phyloP scores from a whole-genome alignment of 2,113 vertebrate genomes.

The Pantherophis guttatus region DNA sequence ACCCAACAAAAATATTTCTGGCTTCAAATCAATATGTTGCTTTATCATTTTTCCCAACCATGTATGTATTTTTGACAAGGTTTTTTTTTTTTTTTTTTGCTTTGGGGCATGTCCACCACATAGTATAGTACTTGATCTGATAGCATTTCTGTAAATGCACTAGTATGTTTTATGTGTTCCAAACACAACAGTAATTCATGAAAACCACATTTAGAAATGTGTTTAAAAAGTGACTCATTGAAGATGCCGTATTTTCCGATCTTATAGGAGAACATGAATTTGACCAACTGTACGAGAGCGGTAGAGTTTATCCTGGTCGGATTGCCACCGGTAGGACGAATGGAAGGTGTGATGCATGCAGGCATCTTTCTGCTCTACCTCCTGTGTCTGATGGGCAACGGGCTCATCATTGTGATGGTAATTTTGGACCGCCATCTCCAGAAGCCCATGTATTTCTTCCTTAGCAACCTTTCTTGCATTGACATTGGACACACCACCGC shows the following conservation, averaged over 20 bases:
- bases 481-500: not conserved
- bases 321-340: not conserved
- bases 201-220: not conserved
- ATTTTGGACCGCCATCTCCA: not conserved
- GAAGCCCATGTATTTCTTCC: not conserved
- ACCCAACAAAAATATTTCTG: too few relatives aligned
- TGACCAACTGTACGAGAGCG: not conserved
- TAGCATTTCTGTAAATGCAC: too few relatives aligned
- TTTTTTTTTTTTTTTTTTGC: too few relatives aligned
- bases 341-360: slow-evolving; percentile 6
- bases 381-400: slow-evolving; percentile 49
- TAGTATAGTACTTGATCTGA: too few relatives aligned
- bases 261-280: not conserved
- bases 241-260: not conserved
- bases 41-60: too few relatives aligned
- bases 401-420: not conserved
- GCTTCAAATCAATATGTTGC: too few relatives aligned
- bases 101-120: too few relatives aligned
- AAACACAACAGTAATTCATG: not conserved
- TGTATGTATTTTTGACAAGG: too few relatives aligned
- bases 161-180: too few relatives aligned
- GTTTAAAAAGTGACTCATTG: not conserved
- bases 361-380: slow-evolving; percentile 36
- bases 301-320: slow-evolving; percentile 28
- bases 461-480: too few relatives aligned